Percentiles rank a stretch among this genome's conserved stretches.
phyloP scores from a whole-genome alignment of 23 tunicate species.

The Ciona savignyi region DNA sequence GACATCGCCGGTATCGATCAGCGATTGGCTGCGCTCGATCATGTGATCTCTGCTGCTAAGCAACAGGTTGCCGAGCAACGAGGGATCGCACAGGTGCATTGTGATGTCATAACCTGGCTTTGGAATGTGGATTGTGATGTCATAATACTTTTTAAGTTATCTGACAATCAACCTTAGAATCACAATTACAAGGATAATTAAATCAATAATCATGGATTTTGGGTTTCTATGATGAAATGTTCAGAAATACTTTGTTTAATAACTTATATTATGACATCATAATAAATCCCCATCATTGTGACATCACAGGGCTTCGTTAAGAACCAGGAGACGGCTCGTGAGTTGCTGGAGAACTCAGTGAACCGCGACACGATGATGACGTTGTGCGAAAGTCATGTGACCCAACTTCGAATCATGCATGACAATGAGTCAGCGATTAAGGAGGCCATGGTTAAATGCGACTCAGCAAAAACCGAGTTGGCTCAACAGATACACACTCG shows the following conservation, averaged over 20 bases:
- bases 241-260: too few species aligned
- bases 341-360: constrained; percentile 32
- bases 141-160: too few species aligned
- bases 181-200: not conserved
- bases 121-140: too few species aligned
- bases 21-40: constrained; percentile 36
- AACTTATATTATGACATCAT: too few species aligned
- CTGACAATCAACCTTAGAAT: too few species aligned
- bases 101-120: too few species aligned
- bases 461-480: constrained; percentile 34
- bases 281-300: too few species aligned
- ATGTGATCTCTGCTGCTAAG: constrained; percentile 32
- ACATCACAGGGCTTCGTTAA: constrained; percentile 66
- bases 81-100: constrained; percentile 78
- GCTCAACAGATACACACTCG: constrained; percentile 47
- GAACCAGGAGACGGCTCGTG: constrained; percentile 65
- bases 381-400: constrained; percentile 77
- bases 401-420: constrained; percentile 67
- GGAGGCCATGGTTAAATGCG: constrained; percentile 34
- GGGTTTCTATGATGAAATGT: too few species aligned
- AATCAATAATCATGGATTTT: not conserved
- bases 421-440: constrained; percentile 39
- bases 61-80: constrained; percentile 41
- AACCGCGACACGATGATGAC: constrained; percentile 53
- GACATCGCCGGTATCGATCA: constrained; percentile 52